phyloP scores from a whole-genome alignment of 1,140 invertebrate genomes.

The Wiebesia pumilae region DNA sequence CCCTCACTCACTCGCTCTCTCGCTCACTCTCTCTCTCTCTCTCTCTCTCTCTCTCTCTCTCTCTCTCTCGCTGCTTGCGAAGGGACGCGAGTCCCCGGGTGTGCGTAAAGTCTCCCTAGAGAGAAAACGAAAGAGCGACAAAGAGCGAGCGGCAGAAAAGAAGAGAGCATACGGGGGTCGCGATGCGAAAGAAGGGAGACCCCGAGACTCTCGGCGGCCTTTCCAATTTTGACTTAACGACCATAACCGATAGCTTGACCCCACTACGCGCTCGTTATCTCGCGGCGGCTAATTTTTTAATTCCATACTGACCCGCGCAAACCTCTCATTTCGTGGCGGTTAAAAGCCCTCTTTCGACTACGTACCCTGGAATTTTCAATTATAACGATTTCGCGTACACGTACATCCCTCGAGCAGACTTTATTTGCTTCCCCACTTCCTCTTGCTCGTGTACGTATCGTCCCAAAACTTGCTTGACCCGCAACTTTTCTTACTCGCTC shows the following conservation, averaged over 20 bases:
- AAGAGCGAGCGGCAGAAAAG: not conserved
- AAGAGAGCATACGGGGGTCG: not conserved
- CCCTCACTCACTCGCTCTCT: not conserved
- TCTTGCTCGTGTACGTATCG: too few relatives aligned
- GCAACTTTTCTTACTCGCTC: too few relatives aligned
- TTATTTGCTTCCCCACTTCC: constrained; percentile 48
- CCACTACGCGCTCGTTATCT: constrained; percentile 16
- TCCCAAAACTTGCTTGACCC: too few relatives aligned
- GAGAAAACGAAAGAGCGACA: not conserved
- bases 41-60: not conserved
- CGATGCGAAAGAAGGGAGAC: not conserved
- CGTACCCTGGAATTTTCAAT: constrained; percentile 64
- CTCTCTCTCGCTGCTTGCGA: not conserved
- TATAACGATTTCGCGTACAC: constrained; percentile 53
- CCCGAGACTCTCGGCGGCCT: not conserved
- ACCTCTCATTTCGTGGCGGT: constrained; percentile 19
- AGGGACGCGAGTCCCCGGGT: constrained; percentile 11
- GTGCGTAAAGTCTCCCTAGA: constrained; percentile 7
- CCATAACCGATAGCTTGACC: constrained; percentile 45
- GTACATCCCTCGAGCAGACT: constrained; percentile 56
- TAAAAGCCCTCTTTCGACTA: constrained; percentile 20
- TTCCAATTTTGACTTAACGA: constrained; percentile 52
- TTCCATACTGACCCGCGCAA: constrained; percentile 30
- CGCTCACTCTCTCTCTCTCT: not conserved
- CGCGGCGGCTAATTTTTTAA: constrained; percentile 52